Conservation (phyloP, 2,113 vertebrate species). For the Acanthisitta chloris region DNA sequence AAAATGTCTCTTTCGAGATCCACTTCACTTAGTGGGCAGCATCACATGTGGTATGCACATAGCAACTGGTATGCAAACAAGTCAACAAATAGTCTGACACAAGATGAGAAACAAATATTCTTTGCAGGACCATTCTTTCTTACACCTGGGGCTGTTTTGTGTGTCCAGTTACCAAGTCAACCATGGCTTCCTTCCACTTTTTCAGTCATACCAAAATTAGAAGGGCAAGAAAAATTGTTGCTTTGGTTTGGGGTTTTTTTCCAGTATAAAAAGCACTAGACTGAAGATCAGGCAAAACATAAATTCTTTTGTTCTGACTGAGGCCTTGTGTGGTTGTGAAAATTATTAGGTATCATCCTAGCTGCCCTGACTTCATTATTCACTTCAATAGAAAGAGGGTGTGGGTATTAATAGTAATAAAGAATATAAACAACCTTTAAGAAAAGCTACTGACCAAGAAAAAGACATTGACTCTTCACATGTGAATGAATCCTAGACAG, state of each 20-base stretch:
- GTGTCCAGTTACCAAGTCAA: not conserved
- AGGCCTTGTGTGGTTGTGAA: not conserved
- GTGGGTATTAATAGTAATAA: not conserved
- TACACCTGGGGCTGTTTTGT: not conserved
- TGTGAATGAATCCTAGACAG: not conserved
- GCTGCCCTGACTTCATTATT: not conserved
- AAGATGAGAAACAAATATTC: not conserved
- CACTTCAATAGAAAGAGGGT: not conserved
- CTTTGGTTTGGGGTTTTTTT: not conserved
- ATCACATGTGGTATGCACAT: not conserved
- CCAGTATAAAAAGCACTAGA: not conserved
- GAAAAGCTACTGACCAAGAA: not conserved
- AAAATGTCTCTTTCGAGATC: not conserved
- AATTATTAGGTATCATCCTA: not conserved
- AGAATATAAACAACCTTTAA: not conserved
- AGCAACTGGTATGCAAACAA: not conserved
- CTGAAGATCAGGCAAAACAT: not conserved
- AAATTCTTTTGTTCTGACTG: not conserved
- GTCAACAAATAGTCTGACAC: not conserved
- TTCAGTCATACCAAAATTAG: not conserved
- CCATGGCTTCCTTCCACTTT: not conserved
- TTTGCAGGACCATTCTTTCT: not conserved
- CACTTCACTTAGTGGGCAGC: not conserved
- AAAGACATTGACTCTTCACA: not conserved
- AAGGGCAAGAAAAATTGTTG: not conserved